These are phyloP conservation scores for Mechanitis mazaeus DNA, from an alignment of 2,888 invertebrate genomes.

Conservation along the genomic window DNA sequence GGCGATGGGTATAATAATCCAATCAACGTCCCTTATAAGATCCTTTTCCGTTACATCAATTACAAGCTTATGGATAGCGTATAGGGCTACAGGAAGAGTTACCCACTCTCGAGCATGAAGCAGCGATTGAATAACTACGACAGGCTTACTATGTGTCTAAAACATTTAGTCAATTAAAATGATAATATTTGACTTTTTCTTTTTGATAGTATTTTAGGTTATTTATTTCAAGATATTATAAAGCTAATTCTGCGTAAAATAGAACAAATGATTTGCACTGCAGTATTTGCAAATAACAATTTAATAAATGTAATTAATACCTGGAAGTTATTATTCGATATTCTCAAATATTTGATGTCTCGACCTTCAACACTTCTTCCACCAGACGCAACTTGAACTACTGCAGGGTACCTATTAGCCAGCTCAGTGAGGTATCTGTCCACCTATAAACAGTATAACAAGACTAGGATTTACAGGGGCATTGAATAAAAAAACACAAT, in stretches of 20 bases:
- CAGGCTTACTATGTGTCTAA: constrained; percentile 66
- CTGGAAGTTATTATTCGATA: constrained; percentile 71
- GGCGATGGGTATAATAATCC: constrained; percentile 79
- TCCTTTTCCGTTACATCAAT: constrained; percentile 71
- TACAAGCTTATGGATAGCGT: constrained; percentile 80
- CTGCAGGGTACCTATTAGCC: constrained; percentile 43
- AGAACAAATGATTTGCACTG: too few species aligned
- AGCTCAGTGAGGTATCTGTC: constrained; percentile 50
- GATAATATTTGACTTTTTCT: too few species aligned
- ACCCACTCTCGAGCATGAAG: constrained; percentile 84
- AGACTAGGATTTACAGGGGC: too few species aligned
- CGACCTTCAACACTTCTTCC: constrained; percentile 77
- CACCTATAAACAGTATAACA: constrained; percentile 41
- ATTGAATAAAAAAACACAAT: too few species aligned
- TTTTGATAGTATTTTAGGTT: too few species aligned
- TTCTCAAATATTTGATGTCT: constrained; percentile 73
- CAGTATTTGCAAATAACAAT: too few species aligned
- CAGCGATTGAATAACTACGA: constrained; percentile 76
- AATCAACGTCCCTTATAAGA: constrained; percentile 77
- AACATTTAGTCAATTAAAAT: constrained; percentile 8
- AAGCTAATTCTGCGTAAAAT: too few species aligned
- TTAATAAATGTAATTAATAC: constrained; percentile 32
- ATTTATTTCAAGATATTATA: too few species aligned
- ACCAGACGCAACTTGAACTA: constrained; percentile 51
- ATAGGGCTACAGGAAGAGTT: constrained; percentile 77